Base-by-base conservation (phyloP, 1,140 invertebrate species). In the Teleopsis dalmanni region DNA sequence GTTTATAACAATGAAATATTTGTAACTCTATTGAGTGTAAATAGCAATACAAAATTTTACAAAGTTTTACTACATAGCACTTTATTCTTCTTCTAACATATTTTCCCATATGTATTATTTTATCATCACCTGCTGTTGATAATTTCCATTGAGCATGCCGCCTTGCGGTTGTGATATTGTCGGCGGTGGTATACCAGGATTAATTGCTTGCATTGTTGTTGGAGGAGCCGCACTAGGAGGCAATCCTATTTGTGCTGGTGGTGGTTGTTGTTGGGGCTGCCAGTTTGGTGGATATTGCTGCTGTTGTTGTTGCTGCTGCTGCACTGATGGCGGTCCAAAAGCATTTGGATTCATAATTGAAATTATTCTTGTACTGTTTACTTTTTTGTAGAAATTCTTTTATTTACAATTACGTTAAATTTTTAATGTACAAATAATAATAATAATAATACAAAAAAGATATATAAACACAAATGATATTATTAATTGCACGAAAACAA, bases 121-220 rank as follows among this genome's bases (percentile, higher is more conserved):
- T n/a, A n/a, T n/a, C n/a, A n/a, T 21, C 41, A 68, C 65, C 65
- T 68, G 65, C 62, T 68, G 65, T 41, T 62, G 59, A 55, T 68
- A 68, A 42, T 68, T 68, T 27, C 65, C 65, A 50, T 68, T 68
- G 14, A 68, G 44, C 9, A 51, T 27, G 3, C 42, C 42, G 36
- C 44, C 41, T 26, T 51, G 49, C 19, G 54, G 21, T 43, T 48
- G 38, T 11, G 54, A 43, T 38, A 46, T 41, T 13, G 23, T 6
- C 19, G 26, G 41, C n/a, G 37, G 42, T 19, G 48, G 40, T 6
- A 22, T 37, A 13, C 35, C 19, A 42, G 43, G 16, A 29, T 31
- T 47, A 3, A 43, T 16, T 40, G 42, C 34, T 26, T 29, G 14
- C 8, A 45, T 23, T n/a, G 42, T 37, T n/a, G 19, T 18, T 31